Base-by-base conservation (phyloP, 2,113 vertebrate genomes). In the Pelvicachromis taeniatus region DNA sequence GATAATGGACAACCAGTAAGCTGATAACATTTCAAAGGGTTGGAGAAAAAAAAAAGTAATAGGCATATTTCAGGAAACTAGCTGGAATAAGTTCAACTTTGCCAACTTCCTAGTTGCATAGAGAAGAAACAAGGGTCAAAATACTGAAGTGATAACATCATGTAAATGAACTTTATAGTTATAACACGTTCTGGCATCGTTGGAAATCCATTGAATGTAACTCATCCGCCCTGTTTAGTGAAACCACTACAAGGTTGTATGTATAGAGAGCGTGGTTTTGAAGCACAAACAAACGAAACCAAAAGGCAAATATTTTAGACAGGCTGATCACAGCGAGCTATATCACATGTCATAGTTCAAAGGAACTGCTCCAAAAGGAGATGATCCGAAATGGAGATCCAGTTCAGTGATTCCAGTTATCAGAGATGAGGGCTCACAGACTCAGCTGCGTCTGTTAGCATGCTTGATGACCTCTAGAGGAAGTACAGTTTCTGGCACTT, bases 21-120 rank as follows among this genome's bases (percentile, higher is more conserved):
- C 11, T 75, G 23, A 48, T 50, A 31, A 31, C 6, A 50, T 75
- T 65, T 38, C 14, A 68, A 29, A 26, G 14, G 23, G 9, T n/a
- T 45, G 21, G 33, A 26, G n/a, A n/a, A n/a, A 13, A 0, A 0
- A 0, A 0, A 3, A 9, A 4, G 4, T 4, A 29, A 29, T 29
- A 48, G 42, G 50, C 19, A 53, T 53, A n/a, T 53, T 19, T 53
- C 7, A n/a, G 50, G 17, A 16, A 16, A 48, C 6, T 45, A 48
- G 13, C 4, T 5, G n/a, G 14, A 23, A 42, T 23, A 14, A 68
- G n/a, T 4, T n/a, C 21, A 73, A 29, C 9, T 23, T 50, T 10
- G 9, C 21, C 9, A 48, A 19, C 40, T 29, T 73, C 6, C 42
- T 48, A 29, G 42, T 9, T 73, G 68, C 68, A 31, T 29, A 1